Percentiles rank a stretch among this genome's conserved stretches.
Conservation (phyloP, 1,140 invertebrate genomes). For the Trachelipus rathkii region DNA sequence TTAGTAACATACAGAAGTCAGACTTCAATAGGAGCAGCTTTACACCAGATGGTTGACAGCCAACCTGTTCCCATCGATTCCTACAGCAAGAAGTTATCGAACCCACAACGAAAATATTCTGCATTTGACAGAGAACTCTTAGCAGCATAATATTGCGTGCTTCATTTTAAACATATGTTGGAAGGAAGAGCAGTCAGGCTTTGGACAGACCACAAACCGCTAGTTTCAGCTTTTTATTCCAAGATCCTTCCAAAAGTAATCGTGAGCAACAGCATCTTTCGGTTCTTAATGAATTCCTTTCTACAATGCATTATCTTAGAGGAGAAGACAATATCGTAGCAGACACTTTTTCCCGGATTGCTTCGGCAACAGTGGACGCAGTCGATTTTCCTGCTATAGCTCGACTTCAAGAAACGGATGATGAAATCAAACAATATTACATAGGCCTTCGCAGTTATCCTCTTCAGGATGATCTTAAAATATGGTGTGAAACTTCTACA, state of each 20-base stretch:
- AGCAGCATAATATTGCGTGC: neutral
- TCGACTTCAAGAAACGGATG: too few relatives aligned
- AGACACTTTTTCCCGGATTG: slow-evolving; percentile 8
- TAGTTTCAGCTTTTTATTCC: neutral
- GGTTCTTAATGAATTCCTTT: too few relatives aligned
- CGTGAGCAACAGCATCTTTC: neutral
- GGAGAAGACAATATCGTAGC: slow-evolving; percentile 8
- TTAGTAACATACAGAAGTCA: neutral
- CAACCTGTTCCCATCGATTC: slow-evolving; percentile 8
- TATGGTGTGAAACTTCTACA: neutral
- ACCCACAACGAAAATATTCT: neutral
- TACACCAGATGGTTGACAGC: neutral
- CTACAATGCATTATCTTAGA: neutral
- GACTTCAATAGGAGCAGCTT: neutral
- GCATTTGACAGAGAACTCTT: slow-evolving; percentile 19
- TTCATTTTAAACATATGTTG: slow-evolving; percentile 12
- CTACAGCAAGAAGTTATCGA: slow-evolving; percentile 16
- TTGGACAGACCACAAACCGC: neutral
- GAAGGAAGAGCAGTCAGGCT: neutral
- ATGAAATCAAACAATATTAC: too few relatives aligned
- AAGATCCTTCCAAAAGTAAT: neutral
- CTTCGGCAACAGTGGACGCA: neutral
- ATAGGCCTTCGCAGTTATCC: too few relatives aligned
- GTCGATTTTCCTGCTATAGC: too few relatives aligned
- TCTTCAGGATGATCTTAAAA: neutral